A percentile compares a stretch with the other conserved stretches of the same genome.
Evolutionary conservation across 2,113 vertebrate species (phyloP).

Genomic region (Ia io): DNA sequence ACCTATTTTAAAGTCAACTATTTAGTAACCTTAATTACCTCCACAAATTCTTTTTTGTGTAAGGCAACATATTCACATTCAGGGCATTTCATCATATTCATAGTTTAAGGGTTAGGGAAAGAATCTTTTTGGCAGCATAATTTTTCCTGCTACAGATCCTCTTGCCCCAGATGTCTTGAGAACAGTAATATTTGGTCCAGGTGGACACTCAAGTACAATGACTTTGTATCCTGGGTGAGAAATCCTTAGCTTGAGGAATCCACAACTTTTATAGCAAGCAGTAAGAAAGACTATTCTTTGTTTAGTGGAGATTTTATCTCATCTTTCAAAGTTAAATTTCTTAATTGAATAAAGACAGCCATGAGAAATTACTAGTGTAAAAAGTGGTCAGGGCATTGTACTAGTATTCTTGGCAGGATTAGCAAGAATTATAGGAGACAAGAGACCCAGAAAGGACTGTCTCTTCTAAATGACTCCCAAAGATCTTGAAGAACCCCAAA

Average conservation of each 20-base stretch:
- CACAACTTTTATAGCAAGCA: neutral
- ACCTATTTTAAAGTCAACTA: neutral
- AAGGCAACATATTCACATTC: neutral
- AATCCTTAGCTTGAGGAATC: neutral
- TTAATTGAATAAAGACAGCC: neutral
- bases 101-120: neutral
- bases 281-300: neutral
- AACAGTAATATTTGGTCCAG: neutral
- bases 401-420: neutral
- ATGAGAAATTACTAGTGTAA: neutral
- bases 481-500: neutral
- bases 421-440: neutral
- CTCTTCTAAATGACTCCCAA: neutral
- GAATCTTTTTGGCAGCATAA: neutral
- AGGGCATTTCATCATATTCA: neutral
- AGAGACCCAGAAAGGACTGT: neutral
- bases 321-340: neutral
- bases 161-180: neutral
- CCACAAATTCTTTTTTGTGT: neutral
- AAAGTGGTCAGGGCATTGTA: neutral
- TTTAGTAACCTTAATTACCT: neutral
- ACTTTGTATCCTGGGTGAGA: neutral
- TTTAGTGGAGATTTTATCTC: neutral
- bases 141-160: neutral
- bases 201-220: neutral